Evolutionary conservation across 64 coral and sea anemone species (phyloP).

Genomic region (Pocillopora damicornis): DNA sequence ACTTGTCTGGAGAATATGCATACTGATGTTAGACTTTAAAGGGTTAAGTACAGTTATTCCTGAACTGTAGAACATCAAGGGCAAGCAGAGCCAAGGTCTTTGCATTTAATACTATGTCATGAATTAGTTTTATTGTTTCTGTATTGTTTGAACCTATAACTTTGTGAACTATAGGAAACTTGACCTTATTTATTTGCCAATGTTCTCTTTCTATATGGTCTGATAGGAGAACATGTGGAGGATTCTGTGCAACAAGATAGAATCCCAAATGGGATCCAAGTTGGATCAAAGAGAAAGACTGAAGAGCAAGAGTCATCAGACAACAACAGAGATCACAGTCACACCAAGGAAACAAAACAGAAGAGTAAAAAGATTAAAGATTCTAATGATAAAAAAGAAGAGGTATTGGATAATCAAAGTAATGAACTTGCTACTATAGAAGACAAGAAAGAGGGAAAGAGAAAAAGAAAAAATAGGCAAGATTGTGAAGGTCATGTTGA

Average conservation of each 20-base stretch:
- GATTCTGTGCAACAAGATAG: neutral
- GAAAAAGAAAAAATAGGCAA: neutral
- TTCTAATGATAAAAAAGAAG: neutral
- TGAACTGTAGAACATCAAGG: no score
- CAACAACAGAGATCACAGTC: neutral
- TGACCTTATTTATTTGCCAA: no score
- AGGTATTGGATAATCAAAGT: neutral
- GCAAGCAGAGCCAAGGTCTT: neutral
- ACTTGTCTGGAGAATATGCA: no score
- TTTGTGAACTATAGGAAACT: no score
- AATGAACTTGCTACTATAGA: neutral
- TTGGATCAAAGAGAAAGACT: neutral
- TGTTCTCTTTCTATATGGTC: neutral
- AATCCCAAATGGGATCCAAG: neutral
- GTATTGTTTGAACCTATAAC: no score
- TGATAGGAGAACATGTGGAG: neutral
- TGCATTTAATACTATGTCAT: neutral
- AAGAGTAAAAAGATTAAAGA: conserved; percentile 21
- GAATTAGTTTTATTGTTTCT: no score
- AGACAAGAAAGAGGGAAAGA: neutral
- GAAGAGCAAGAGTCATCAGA: neutral
- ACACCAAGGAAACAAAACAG: neutral
- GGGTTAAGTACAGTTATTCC: no score
- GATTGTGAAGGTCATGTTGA: neutral
- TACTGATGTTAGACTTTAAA: no score